Percentiles rank a stretch among this genome's conserved stretches.
These are phyloP conservation scores for Alcis repandata DNA, from an alignment of 2,888 invertebrate species.

Conservation along the genomic window DNA sequence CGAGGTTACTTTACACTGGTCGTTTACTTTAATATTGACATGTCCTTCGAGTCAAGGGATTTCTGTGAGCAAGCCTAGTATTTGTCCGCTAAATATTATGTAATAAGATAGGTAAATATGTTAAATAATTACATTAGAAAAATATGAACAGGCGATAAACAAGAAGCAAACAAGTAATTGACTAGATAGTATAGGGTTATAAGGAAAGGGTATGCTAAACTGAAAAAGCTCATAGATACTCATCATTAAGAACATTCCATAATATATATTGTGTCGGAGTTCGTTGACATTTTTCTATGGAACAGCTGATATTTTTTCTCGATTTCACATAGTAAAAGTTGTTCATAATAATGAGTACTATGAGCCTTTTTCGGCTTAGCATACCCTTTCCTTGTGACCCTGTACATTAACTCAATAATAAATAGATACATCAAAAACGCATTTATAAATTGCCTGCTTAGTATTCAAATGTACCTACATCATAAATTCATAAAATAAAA, in stretches of 20 bases:
- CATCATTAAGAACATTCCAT: too few relatives aligned
- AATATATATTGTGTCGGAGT: too few relatives aligned
- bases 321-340: too few relatives aligned
- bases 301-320: too few relatives aligned
- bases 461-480: conserved; percentile 21
- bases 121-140: conserved; percentile 9
- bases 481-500: conserved; percentile 23
- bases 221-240: too few relatives aligned
- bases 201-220: too few relatives aligned
- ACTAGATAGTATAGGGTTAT: too few relatives aligned
- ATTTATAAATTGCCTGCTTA: conserved; percentile 15
- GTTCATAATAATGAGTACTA: too few relatives aligned
- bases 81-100: conserved; percentile 42
- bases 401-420: background rate
- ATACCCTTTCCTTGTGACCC: too few relatives aligned
- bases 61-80: conserved; percentile 19
- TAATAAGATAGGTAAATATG: conserved; percentile 35
- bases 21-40: conserved; percentile 40
- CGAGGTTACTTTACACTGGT: conserved; percentile 44
- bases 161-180: too few relatives aligned
- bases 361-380: too few relatives aligned
- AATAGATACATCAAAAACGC: background rate
- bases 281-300: too few relatives aligned
- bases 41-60: conserved; percentile 45
- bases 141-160: background rate